These are phyloP conservation scores for Mustela erminea DNA, from an alignment of 2,797 vertebrate genomes.

Conservation along the genomic window DNA sequence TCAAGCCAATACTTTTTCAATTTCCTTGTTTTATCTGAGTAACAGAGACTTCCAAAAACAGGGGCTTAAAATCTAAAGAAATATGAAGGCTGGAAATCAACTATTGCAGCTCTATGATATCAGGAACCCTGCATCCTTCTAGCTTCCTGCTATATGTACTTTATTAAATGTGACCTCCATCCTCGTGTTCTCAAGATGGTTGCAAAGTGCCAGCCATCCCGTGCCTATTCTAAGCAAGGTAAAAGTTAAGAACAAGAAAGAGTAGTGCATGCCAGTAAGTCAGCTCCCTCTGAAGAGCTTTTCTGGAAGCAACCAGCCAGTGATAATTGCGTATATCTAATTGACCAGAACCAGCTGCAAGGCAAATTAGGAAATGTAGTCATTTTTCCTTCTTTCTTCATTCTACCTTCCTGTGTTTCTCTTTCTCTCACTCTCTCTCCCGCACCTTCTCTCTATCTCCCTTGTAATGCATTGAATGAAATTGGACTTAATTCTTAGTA, in stretches of 20 bases:
- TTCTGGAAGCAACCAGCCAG: neutral
- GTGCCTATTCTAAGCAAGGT: neutral
- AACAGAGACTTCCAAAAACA: neutral
- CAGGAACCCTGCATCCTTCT: neutral
- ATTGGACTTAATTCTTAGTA: neutral
- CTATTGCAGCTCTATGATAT: neutral
- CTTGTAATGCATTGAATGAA: neutral
- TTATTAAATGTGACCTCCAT: neutral
- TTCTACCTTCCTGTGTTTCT: neutral
- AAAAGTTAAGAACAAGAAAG: neutral
- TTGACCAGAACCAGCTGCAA: neutral
- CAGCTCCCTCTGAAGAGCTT: neutral
- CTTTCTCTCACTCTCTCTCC: neutral
- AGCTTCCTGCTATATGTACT: neutral
- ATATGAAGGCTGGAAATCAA: neutral
- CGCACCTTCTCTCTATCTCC: neutral
- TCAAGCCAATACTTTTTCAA: neutral
- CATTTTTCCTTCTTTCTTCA: rapidly evolving
- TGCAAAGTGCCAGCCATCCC: neutral
- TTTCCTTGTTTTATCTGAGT: neutral
- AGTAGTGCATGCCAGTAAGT: neutral
- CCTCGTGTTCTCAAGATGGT: neutral
- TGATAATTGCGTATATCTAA: neutral
- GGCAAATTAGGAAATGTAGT: neutral
- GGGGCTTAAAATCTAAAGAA: neutral